Evolutionary conservation across 1,140 invertebrate species (phyloP), one percentile per base, ranked within the genome.

Genomic region (Mya arenaria): DNA sequence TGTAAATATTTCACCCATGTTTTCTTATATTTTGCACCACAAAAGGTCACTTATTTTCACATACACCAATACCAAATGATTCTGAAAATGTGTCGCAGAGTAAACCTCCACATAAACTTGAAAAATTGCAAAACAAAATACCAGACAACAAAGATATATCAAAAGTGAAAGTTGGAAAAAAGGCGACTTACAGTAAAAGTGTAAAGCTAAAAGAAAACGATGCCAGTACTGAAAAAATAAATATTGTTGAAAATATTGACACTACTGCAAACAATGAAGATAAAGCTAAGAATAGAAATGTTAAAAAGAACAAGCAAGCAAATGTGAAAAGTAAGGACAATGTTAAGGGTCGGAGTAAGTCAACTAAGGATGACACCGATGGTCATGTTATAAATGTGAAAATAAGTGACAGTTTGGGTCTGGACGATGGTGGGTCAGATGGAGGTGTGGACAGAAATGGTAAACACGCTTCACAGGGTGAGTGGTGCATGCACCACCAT

Each of bases 31-130:
- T 41, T 75, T 65, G 41, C 60, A 44, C 60, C 39, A 19, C 48
- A 75, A 48, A 44, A 65, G 73, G 37, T 62, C 73, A 41, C n/a
- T 62, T 75, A 75, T 75, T 75, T 75, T 75, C 73, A 75, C 73
- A 75, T 30, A 71, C 48, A 19, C 19, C 68, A 15, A 23, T 13
- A 23, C n/a, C 19, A 17, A 17, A 52, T 52, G 25, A 52, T 52
- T 8, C 48, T 52, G 48, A 52, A 52, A n/a, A n/a, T n/a, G n/a
- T n/a, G n/a, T n/a, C n/a, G n/a, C n/a, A n/a, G n/a, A n/a, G n/a
- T n/a, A n/a, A n/a, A n/a, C n/a, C n/a, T n/a, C n/a, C n/a, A n/a
- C n/a, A n/a, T n/a, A n/a, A n/a, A n/a, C n/a, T 23, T 74, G 36
- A 74, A 58, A 60, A 62, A 74, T 60, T 23, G n/a, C 10, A 41